These are phyloP conservation scores for Cacoxenus indagator DNA, from an alignment of 2,888 invertebrate species.

Conservation along the genomic window DNA sequence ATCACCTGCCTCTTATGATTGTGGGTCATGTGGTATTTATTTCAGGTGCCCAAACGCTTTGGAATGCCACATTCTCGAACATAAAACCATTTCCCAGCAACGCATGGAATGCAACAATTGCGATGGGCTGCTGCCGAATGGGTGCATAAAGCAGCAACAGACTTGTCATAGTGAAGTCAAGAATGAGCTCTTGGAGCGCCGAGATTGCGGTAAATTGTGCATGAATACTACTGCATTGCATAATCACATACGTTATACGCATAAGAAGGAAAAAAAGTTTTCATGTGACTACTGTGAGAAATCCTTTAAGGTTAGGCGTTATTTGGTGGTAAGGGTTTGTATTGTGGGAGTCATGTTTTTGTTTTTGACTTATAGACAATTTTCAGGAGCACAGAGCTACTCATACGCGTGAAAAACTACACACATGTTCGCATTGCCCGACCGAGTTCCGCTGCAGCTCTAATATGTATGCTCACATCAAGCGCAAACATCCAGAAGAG, in stretches of 20 bases:
- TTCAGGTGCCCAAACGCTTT: constrained; percentile 44
- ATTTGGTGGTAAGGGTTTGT: constrained; percentile 49
- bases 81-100: constrained; percentile 35
- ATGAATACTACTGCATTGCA: constrained; percentile 42
- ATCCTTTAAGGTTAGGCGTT: constrained; percentile 59
- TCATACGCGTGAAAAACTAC: constrained; percentile 62
- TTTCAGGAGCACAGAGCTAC: constrained; percentile 62
- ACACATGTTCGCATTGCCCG: constrained; percentile 63
- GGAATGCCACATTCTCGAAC: constrained; percentile 44
- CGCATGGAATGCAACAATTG: neutral
- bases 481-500: constrained; percentile 60
- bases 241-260: constrained; percentile 41
- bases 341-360: neutral
- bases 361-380: neutral
- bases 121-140: constrained; percentile 17
- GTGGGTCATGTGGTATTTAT: constrained; percentile 40
- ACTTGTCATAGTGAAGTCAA: constrained; percentile 22
- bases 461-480: constrained; percentile 67
- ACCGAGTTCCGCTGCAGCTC: constrained; percentile 65
- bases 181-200: constrained; percentile 33
- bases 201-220: constrained; percentile 48
- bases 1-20: constrained; percentile 28
- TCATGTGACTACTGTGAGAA: constrained; percentile 62
- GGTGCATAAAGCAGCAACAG: constrained; percentile 4
- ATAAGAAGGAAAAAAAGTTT: constrained; percentile 44